A percentile compares a stretch with the other conserved stretches of the same genome.
phyloP scores from a whole-genome alignment of 2,888 invertebrate species.

The Chaetogeoica ovagalla region DNA sequence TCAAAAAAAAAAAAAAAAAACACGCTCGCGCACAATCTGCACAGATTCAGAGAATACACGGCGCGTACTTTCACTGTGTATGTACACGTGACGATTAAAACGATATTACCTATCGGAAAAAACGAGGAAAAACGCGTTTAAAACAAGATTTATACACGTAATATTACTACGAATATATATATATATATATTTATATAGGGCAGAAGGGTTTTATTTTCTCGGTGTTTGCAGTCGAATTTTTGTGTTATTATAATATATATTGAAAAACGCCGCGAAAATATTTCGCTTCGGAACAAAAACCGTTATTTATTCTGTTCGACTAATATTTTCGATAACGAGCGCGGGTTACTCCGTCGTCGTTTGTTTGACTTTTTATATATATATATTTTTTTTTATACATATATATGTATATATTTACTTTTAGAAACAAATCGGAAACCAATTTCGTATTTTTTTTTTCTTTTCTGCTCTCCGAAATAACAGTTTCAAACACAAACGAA shows the following conservation, averaged over 20 bases:
- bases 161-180: too few relatives aligned
- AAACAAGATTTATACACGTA: too few relatives aligned
- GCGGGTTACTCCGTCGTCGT: neutral
- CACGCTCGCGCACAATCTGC: too few relatives aligned
- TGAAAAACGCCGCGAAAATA: neutral
- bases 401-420: slow-evolving; percentile 46
- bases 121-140: too few relatives aligned
- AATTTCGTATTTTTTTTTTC: slow-evolving; percentile 32
- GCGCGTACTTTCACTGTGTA: too few relatives aligned
- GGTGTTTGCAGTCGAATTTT: neutral
- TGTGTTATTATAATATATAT: neutral
- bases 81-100: too few relatives aligned
- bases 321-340: slow-evolving; percentile 38
- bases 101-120: too few relatives aligned
- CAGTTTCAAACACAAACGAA: neutral
- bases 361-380: slow-evolving; percentile 4
- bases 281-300: slow-evolving; percentile 7
- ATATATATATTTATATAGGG: too few relatives aligned
- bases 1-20: too few relatives aligned
- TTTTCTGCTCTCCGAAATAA: neutral
- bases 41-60: too few relatives aligned
- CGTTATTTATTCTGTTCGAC: slow-evolving; percentile 36
- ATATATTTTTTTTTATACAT: slow-evolving; percentile 5
- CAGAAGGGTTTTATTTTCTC: too few relatives aligned
- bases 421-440: slow-evolving; percentile 49